phyloP scores from a whole-genome alignment of 2,797 vertebrate genomes.

The Xenops minutus region DNA sequence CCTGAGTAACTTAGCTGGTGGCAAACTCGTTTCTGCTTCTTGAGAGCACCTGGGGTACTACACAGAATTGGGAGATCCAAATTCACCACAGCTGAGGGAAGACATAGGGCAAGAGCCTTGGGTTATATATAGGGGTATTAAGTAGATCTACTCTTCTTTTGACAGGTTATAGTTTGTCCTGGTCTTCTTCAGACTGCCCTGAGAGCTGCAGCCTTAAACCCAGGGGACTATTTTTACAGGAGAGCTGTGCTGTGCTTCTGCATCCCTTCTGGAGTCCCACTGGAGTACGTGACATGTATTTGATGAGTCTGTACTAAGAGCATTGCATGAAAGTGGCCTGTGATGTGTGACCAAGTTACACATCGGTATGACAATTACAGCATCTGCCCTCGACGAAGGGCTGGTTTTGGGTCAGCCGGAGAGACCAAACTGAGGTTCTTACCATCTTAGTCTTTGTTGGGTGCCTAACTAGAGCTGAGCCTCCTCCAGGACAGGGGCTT shows the following conservation, averaged over 20 bases:
- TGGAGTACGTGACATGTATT: accelerated
- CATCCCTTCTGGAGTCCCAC: accelerated
- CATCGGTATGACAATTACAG: background rate
- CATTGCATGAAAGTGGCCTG: background rate
- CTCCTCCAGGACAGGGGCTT: background rate
- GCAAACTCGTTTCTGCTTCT: background rate
- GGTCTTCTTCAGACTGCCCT: accelerated
- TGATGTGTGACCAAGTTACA: background rate
- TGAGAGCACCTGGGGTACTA: background rate
- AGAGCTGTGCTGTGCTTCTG: background rate
- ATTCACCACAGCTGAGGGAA: background rate
- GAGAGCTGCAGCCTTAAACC: background rate
- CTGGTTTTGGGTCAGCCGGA: background rate
- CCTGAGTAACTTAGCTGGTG: background rate
- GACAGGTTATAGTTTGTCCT: accelerated
- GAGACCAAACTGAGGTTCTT: background rate
- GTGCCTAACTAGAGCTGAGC: conserved; percentile 3
- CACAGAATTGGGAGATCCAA: background rate
- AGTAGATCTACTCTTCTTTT: accelerated
- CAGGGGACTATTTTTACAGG: accelerated
- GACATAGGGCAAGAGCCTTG: background rate
- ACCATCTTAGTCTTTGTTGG: background rate
- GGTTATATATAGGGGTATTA: background rate
- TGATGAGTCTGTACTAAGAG: background rate
- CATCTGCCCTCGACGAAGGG: background rate